phyloP scores from a whole-genome alignment of 1,140 invertebrate genomes.

The Leptestheria dahalacensis region DNA sequence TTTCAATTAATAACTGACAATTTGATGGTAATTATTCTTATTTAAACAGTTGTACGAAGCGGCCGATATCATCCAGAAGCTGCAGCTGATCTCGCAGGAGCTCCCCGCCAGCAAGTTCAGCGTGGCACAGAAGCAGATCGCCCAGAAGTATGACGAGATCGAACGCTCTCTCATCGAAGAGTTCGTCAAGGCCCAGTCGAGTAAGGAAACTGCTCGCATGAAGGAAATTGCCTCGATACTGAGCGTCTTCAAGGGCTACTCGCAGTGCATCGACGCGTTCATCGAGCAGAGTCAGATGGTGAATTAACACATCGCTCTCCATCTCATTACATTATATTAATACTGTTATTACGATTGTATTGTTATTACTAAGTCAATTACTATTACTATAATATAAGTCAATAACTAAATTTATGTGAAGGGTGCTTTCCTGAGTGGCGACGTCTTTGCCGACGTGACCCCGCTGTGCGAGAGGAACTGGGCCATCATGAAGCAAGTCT shows the following conservation, averaged over 20 bases:
- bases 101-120: constrained; percentile 52
- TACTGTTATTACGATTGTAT: no score
- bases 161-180: constrained; percentile 86
- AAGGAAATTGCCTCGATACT: constrained; percentile 81
- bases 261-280: constrained; percentile 88
- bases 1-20: constrained; percentile 5
- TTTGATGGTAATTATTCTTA: not conserved
- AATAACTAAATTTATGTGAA: constrained; percentile 26
- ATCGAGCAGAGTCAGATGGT: constrained; percentile 92
- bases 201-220: constrained; percentile 71
- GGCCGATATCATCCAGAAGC: constrained; percentile 96
- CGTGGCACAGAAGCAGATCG: constrained; percentile 68
- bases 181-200: constrained; percentile 65
- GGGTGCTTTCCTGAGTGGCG: constrained; percentile 56
- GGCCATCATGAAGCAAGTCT: constrained; percentile 77
- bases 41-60: constrained; percentile 67
- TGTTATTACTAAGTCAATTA: no score
- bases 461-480: constrained; percentile 80
- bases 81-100: constrained; percentile 90
- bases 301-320: no score
- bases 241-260: constrained; percentile 91
- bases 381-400: not conserved
- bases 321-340: no score
- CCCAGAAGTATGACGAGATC: constrained; percentile 87
- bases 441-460: constrained; percentile 81